Evolutionary conservation across 92 coral and sea anemone genomes (phyloP).

Genomic region (Epizoanthus ramosus): DNA sequence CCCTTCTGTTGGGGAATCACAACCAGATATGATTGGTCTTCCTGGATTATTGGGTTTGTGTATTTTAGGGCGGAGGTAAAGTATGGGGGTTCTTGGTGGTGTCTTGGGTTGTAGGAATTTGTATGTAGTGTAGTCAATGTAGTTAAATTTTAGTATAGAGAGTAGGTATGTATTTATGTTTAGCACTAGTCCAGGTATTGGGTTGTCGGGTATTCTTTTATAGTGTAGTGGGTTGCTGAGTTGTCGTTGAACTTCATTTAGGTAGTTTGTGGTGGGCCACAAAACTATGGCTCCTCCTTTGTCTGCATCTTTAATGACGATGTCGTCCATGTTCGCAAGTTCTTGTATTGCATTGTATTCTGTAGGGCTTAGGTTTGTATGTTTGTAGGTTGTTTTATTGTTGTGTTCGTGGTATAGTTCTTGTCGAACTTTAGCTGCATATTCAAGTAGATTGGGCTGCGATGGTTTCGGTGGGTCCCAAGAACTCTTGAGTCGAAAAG

Average conservation of each 20-base stretch:
- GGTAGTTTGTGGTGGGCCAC: conserved; percentile 17
- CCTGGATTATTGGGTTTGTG: too few relatives aligned
- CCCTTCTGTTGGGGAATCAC: too few relatives aligned
- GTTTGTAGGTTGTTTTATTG: not conserved
- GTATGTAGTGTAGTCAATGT: too few relatives aligned
- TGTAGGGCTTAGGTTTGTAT: too few relatives aligned
- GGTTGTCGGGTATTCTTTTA: too few relatives aligned
- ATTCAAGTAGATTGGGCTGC: not conserved
- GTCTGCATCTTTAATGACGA: conserved; percentile 27
- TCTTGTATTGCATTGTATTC: not conserved
- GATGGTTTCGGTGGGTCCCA: conserved; percentile 4
- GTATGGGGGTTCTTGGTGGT: too few relatives aligned
- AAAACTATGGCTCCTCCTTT: conserved; percentile 20
- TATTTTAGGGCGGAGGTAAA: not conserved
- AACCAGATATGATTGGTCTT: not conserved
- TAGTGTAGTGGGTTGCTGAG: too few relatives aligned
- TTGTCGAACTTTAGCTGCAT: not conserved
- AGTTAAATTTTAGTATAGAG: too few relatives aligned
- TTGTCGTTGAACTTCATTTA: not conserved
- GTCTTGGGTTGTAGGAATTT: too few relatives aligned
- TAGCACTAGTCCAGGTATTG: too few relatives aligned
- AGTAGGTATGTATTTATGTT: too few relatives aligned
- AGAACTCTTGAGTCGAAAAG: not conserved
- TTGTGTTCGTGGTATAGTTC: not conserved
- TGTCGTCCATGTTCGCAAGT: not conserved